Evolutionary conservation across 2,888 invertebrate species (phyloP).

Genomic region (Cephus pygmeus): DNA sequence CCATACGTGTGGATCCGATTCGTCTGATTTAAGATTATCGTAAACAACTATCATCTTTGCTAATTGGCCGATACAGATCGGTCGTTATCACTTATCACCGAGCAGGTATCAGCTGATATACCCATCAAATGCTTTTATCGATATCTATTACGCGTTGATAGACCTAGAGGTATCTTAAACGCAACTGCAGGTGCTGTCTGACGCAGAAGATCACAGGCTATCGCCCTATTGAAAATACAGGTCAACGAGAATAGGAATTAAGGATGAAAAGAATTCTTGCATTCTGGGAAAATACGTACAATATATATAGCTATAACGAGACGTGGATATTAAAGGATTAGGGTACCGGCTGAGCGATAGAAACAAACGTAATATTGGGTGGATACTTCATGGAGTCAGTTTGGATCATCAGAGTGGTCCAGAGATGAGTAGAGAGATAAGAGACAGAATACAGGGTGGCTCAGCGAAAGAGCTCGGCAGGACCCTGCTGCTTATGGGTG

Average conservation of each 20-base stretch:
- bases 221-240: not conserved
- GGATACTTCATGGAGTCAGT: not conserved
- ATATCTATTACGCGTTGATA: not conserved
- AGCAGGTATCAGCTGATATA: not conserved
- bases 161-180: not conserved
- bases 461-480: not conserved
- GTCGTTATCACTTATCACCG: not conserved
- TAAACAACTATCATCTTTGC: not conserved
- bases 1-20: not conserved
- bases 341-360: not conserved
- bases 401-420: not conserved
- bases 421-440: conserved; percentile 13
- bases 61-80: not conserved
- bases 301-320: not conserved
- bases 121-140: not conserved
- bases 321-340: not conserved
- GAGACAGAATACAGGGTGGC: not conserved
- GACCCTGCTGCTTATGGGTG: not conserved
- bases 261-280: not conserved
- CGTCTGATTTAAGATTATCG: not conserved
- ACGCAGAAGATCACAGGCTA: not conserved
- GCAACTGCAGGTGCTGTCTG: not conserved
- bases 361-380: not conserved
- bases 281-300: not conserved
- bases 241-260: not conserved